Evolutionary conservation across 2,113 vertebrate genomes (phyloP), one percentile per base, ranked within the genome.

Genomic region (Caranx melampygus): DNA sequence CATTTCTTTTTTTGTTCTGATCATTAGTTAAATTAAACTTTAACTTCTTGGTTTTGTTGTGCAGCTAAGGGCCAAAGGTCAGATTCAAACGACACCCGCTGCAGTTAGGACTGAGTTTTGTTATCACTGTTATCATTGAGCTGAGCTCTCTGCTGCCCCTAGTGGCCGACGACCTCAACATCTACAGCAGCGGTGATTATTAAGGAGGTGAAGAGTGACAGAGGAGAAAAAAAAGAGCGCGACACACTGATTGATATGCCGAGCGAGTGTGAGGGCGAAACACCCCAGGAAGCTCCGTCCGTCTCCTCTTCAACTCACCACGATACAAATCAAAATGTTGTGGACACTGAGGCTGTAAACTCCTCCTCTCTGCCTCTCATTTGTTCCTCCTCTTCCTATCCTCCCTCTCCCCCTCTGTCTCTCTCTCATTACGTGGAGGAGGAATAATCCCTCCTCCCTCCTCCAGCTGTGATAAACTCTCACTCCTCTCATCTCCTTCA

Each of bases 401-500:
- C 15, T 67, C 68, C 61, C 65, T 61, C 57, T 42, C 31, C 63
- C 68, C 55, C 69, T 61, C 57, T 42, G n/a, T 70, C 62, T 67
- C 21, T 42, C 76, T 68, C 51, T 69, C 72, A 82, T 69, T 62
- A 69, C 18, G 42, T 51, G 42, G 65, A 76, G 49, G 55, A 72
- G 47, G 42, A 76, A 64, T 70, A 62, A 75, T 72, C 33, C 3
- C 31, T 21, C 58, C 52, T 21, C 58, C 52, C 44, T 11, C n/a
- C 52, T 0, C 37, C 37, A 37, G 11, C 47, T 15, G 67, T 45
- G 21, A 83, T 75, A 72, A 73, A 81, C 49, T 26, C 57, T 74
- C 33, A 9, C 33, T 55, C 52, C 51, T 61, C 45, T 71, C 15
- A 8, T 21, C 11, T 62, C 54, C 73, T 79, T 47, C 65, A 52